Evolutionary conservation across 2,797 vertebrate species (phyloP).

Genomic region (Myripristis murdjan): DNA sequence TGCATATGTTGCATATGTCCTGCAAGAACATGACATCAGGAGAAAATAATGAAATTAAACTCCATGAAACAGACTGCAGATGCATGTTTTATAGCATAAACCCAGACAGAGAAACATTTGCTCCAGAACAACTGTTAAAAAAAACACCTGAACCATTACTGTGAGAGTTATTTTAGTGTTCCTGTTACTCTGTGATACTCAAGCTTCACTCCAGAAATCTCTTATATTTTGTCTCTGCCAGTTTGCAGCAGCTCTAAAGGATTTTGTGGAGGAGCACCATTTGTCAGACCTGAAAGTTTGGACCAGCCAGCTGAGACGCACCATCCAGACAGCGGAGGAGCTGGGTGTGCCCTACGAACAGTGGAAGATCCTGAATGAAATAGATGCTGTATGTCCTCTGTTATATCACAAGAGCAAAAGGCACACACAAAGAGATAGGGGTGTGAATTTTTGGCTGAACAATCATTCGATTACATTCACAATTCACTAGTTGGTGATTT

Average conservation of each 20-base stretch:
- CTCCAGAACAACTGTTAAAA: neutral
- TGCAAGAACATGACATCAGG: neutral
- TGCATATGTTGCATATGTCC: too few relatives aligned
- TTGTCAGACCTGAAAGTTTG: constrained; percentile 95
- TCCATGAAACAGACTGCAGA: neutral
- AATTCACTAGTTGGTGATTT: too few relatives aligned
- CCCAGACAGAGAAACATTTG: neutral
- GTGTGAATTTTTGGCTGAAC: too few relatives aligned
- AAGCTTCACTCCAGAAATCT: neutral
- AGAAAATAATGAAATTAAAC: neutral
- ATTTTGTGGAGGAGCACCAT: constrained; percentile 89
- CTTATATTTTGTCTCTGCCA: constrained; percentile 53
- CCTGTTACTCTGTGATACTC: neutral
- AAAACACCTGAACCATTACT: neutral
- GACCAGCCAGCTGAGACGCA: constrained; percentile 96
- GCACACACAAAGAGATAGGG: too few relatives aligned
- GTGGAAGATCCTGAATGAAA: constrained; percentile 98
- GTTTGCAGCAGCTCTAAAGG: constrained; percentile 89
- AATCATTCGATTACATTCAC: too few relatives aligned
- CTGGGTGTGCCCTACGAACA: constrained; percentile 94
- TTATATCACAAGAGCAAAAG: neutral
- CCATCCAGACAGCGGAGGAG: constrained; percentile 95
- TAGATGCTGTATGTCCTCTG: constrained; percentile 91
- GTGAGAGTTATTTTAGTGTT: neutral
- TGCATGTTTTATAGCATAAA: neutral